Base-by-base conservation (phyloP, 2,888 invertebrate genomes). In the Pseudococcus viburni region DNA sequence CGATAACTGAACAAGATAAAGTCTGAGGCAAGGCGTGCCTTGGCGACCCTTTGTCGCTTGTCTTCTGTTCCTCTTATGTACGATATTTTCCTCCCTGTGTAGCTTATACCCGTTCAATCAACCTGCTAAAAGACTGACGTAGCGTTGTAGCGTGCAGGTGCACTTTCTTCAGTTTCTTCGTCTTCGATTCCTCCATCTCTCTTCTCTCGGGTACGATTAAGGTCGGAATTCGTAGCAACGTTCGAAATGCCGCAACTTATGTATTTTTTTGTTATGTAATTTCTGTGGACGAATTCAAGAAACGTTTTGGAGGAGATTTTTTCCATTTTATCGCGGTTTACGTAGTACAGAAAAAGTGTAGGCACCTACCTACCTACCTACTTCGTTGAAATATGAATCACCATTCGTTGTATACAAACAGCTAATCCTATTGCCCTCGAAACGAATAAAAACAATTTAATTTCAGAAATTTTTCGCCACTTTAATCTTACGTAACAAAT, bases 11-110 rank as follows among this genome's bases (percentile, higher is more conserved):
- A 86, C 59, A 68, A 86, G 39, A 59, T 59, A 77, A 17, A 15
- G 15, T 77, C 86, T 39, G 2, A 77, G 42, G 39, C 19, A 39
- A 59, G 86, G 86, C 86, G 86, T 68, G 86, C 64, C 64, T 64
- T 77, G 77, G 86, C 59, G 39, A 86, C 86, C 86, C 86, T 64
- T 86, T 64, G 86, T 86, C 86, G 86, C 68, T 64, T 46, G 68
- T 86, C 64, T 59, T 51, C 11, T 55, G 17, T 85, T 85, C 73
- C 73, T 22, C 73, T 73, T 11, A 33, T 68, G 26, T 68, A 68
- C 19, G 48, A 42, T 19, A 48, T 51, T 59, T 85, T 59, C 55
- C 59, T 86, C 86, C 42, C 68, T 64, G 64, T 55, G 26, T 51
- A 12, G 15, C 17, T 1, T 19, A 39, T 86, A 42, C 86, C 39